Evolutionary conservation across 2,113 vertebrate genomes (phyloP).

Genomic region (Melanocharis versteri): DNA sequence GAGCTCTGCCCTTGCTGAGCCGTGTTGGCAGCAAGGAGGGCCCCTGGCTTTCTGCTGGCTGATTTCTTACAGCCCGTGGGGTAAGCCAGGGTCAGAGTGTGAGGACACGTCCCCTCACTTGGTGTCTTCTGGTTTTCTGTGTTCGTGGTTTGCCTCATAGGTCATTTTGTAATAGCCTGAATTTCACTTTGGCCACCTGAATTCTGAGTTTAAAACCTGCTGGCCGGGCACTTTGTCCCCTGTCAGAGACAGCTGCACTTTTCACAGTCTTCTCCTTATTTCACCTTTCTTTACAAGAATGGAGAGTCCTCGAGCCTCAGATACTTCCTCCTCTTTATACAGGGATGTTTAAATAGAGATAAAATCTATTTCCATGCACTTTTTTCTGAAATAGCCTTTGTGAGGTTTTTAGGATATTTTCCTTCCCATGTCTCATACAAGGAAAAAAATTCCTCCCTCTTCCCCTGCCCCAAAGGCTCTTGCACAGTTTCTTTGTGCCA

Average conservation of each 20-base stretch:
- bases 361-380: not conserved
- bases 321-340: not conserved
- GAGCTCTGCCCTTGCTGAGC: too few species aligned
- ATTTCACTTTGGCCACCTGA: too few species aligned
- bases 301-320: not conserved
- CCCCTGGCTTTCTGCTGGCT: too few species aligned
- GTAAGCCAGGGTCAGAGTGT: too few species aligned
- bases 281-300: not conserved
- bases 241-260: not conserved
- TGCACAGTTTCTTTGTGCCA: not conserved
- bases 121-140: too few species aligned
- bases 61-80: too few species aligned
- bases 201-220: not conserved
- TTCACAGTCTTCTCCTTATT: not conserved
- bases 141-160: too few species aligned
- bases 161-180: too few species aligned
- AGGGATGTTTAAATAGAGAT: not conserved
- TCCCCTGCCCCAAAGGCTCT: not conserved
- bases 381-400: not conserved
- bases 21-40: too few species aligned
- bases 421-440: too few species aligned
- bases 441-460: rapidly evolving
- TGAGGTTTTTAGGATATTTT: not conserved
- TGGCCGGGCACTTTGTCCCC: rapidly evolving
- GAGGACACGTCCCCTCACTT: too few species aligned